phyloP scores from a whole-genome alignment of 1,140 invertebrate genomes.

The Whitmania pigra region DNA sequence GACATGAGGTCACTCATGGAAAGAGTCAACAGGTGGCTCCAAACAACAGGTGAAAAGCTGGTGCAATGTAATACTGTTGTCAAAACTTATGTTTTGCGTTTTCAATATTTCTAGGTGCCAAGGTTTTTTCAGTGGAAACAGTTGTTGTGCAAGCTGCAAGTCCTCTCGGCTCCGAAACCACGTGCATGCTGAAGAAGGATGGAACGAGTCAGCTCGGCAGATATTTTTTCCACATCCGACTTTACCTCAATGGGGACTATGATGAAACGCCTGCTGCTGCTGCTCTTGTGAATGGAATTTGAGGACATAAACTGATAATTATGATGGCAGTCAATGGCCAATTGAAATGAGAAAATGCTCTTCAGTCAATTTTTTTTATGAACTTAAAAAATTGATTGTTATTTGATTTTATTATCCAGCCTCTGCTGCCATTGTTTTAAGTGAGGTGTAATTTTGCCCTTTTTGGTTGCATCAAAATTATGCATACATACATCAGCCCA shows the following conservation, averaged over 20 bases:
- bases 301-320: neutral
- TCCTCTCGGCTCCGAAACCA: constrained; percentile 20
- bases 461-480: no score
- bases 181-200: constrained; percentile 1
- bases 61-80: neutral
- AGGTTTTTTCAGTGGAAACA: constrained; percentile 22
- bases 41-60: constrained; percentile 16
- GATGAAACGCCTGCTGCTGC: constrained; percentile 13
- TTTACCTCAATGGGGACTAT: constrained; percentile 21
- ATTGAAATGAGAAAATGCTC: no score
- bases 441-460: no score
- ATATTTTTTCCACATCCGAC: constrained; percentile 5
- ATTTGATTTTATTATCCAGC: no score
- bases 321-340: neutral
- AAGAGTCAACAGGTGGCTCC: constrained; percentile 24
- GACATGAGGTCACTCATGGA: constrained; percentile 20
- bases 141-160: constrained; percentile 1
- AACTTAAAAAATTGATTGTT: no score
- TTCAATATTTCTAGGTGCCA: constrained; percentile 15
- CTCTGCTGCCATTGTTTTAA: no score
- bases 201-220: neutral
- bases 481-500: no score
- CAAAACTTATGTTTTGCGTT: neutral
- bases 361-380: no score
- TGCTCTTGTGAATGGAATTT: neutral